Evolutionary conservation across 2,888 invertebrate genomes (phyloP), one percentile per base, ranked within the genome.

Genomic region (Barypeithes pellucidus): DNA sequence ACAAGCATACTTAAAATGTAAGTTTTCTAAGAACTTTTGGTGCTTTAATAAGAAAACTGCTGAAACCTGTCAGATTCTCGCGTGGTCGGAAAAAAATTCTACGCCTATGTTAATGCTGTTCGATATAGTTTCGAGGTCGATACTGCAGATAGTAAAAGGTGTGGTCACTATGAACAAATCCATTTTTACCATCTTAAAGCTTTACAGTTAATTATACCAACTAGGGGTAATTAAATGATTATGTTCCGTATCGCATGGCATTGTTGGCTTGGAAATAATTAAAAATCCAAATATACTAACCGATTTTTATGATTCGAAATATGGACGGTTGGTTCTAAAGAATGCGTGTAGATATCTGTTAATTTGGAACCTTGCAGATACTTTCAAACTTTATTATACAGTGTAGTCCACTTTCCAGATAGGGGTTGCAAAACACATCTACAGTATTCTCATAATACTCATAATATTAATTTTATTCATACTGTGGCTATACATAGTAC

Each of bases 151-250:
- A 79, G 78, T 78, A 75, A 78, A 77, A 78, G 80, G 80, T 80
- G 80, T 80, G 80, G 80, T 77, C 76, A 75, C 65, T 75, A 72
- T 75, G 75, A 79, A 75, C 77, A 77, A 77, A 79, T 78, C 77
- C 77, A 79, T 79, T 78, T 79, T 79, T 79, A 79, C 77, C 79
- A 79, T 79, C 79, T 78, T 76, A 77, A 79, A 77, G 77, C 76
- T 72, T 72, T 72, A 72, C 75, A 72, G 72, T 75, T 75, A 75
- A 75, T 75, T 75, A 68, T 68, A 68, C 57, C 67, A 57, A 66
- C 60, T 65, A 67, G 39, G 61, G 67, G 63, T 67, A 75, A 75
- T 75, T 75, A 75, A 75, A 71, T 71, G 67, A 71, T 60, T 60
- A 73, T 68, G 71, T 75, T 75, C 67, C 71, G 67, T 68, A 67